Conservation (phyloP, 1,140 invertebrate species). For the Belonocnema kinseyi region DNA sequence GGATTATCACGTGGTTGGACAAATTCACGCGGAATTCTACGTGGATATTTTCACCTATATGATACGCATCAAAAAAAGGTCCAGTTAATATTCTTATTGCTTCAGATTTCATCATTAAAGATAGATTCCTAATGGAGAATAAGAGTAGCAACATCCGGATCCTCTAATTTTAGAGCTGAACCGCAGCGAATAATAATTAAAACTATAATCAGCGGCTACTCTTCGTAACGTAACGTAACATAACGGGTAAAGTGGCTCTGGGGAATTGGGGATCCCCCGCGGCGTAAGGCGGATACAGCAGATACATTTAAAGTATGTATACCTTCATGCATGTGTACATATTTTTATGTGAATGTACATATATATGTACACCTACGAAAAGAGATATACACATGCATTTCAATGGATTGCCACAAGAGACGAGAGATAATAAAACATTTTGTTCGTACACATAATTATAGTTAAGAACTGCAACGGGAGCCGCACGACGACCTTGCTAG, state of each 20-base stretch:
- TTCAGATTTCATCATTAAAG: background rate
- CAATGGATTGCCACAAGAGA: slow-evolving; percentile 27
- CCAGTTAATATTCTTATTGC: no score
- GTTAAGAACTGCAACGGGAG: slow-evolving; percentile 17
- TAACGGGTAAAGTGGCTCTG: slow-evolving; percentile 44
- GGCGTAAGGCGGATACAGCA: slow-evolving; percentile 14
- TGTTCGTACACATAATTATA: slow-evolving; percentile 54
- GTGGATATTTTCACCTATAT: no score
- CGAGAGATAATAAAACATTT: slow-evolving; percentile 53
- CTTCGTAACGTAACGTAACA: slow-evolving; percentile 45
- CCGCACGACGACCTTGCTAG: background rate
- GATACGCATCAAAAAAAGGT: no score
- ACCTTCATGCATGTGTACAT: no score
- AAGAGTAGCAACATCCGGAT: slow-evolving; percentile 34
- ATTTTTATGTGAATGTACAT: slow-evolving; percentile 39
- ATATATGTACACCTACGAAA: slow-evolving; percentile 25
- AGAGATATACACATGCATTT: background rate
- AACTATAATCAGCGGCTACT: slow-evolving; percentile 42
- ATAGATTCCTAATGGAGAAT: background rate
- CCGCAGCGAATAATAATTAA: slow-evolving; percentile 56
- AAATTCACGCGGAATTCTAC: no score
- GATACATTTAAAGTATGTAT: background rate
- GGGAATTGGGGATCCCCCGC: slow-evolving; percentile 10
- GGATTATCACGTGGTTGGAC: no score
- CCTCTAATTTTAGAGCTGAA: slow-evolving; percentile 55